These are phyloP conservation scores for Tuta absoluta DNA, from an alignment of 2,888 invertebrate species.

Conservation along the genomic window DNA sequence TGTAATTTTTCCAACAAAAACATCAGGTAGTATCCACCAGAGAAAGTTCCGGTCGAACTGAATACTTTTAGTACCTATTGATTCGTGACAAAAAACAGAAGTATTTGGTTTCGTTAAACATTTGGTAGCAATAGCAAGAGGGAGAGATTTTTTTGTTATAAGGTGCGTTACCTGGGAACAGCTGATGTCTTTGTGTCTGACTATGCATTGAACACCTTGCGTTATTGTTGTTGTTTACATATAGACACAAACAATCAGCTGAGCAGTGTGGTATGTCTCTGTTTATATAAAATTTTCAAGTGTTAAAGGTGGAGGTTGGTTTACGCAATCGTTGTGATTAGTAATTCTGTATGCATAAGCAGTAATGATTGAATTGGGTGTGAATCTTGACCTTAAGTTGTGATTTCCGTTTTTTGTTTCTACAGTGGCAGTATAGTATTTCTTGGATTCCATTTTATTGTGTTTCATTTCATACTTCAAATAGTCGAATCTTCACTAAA, in stretches of 20 bases:
- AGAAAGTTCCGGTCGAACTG: slow-evolving; percentile 3
- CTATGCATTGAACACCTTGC: slow-evolving; percentile 17
- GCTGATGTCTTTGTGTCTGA: slow-evolving; percentile 23
- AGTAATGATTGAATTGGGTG: slow-evolving; percentile 10
- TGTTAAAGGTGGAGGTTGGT: slow-evolving; percentile 16
- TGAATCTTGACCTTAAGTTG: slow-evolving; percentile 14
- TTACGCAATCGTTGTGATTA: slow-evolving; percentile 3
- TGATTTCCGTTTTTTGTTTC: background rate
- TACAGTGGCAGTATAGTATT: background rate
- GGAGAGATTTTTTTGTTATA: slow-evolving; percentile 10
- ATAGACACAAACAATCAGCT: slow-evolving; percentile 24
- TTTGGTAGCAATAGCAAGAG: slow-evolving; percentile 12
- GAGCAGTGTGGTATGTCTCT: slow-evolving; percentile 4
- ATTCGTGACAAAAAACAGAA: slow-evolving; percentile 16
- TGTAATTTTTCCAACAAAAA: background rate
- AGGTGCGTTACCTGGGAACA: slow-evolving; percentile 24
- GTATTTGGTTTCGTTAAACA: slow-evolving; percentile 14
- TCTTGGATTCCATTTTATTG: background rate
- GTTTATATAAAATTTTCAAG: slow-evolving; percentile 3
- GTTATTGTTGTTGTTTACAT: slow-evolving; percentile 30
- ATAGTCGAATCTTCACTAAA: background rate
- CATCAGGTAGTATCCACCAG: background rate
- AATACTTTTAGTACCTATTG: slow-evolving; percentile 11
- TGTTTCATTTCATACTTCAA: background rate
- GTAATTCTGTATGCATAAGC: slow-evolving; percentile 16